These are phyloP conservation scores for Perdix hodgsoniae DNA, from an alignment of 2,797 vertebrate species.

Conservation along the genomic window DNA sequence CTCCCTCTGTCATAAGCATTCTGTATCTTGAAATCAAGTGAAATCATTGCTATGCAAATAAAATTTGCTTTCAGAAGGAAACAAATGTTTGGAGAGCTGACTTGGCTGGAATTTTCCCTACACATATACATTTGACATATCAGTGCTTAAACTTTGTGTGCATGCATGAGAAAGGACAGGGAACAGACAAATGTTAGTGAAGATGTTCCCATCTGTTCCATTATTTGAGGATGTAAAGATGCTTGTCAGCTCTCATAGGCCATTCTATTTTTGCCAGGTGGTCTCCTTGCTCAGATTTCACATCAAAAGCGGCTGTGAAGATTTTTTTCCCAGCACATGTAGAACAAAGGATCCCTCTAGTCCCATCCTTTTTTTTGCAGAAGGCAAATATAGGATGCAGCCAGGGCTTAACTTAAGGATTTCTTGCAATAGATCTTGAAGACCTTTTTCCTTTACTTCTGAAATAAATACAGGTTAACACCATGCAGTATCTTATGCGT, in stretches of 20 bases:
- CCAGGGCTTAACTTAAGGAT: neutral
- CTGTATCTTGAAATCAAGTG: conserved; percentile 2
- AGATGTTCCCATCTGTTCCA: conserved; percentile 26
- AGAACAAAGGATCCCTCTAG: neutral
- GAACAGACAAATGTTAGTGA: conserved; percentile 19
- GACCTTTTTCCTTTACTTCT: neutral
- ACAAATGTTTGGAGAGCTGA: conserved; percentile 28
- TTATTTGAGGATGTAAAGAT: conserved; percentile 14
- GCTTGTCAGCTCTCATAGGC: neutral
- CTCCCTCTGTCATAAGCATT: conserved; percentile 13
- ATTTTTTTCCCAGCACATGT: neutral
- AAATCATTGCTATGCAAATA: neutral
- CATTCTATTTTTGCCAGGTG: conserved; percentile 28
- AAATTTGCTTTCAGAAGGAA: neutral
- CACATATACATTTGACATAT: neutral
- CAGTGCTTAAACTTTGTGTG: neutral
- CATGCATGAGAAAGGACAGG: neutral
- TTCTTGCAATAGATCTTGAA: neutral
- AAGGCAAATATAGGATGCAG: neutral
- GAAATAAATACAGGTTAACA: neutral
- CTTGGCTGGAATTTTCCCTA: conserved; percentile 27
- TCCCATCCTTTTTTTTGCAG: neutral
- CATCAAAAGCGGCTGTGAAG: conserved; percentile 14
- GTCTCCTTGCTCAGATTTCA: conserved; percentile 28
- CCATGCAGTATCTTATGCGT: neutral